Conservation (phyloP, 2,888 invertebrate species). For the Amphimallon solstitiale region DNA sequence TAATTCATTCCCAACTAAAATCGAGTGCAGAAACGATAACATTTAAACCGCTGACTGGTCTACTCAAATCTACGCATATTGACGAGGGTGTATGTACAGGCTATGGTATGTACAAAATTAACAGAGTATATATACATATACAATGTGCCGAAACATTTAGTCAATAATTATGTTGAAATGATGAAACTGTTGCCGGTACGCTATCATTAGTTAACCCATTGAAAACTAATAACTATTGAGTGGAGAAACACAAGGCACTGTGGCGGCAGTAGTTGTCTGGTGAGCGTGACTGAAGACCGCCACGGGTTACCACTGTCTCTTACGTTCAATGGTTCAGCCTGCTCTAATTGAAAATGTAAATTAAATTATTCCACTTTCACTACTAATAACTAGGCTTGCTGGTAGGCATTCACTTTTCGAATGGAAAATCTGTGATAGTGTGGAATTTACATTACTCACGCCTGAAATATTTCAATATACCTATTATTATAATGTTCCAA, state of each 20-base stretch:
- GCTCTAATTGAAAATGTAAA: constrained; percentile 29
- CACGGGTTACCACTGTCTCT: not conserved
- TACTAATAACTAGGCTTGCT: no score
- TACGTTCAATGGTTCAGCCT: constrained; percentile 4
- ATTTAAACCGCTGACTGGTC: no score
- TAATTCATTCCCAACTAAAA: no score
- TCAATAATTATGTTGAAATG: constrained; percentile 27
- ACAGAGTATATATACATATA: constrained; percentile 6
- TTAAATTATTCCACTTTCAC: not conserved
- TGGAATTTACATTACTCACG: no score
- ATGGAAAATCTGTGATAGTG: no score
- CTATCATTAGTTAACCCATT: constrained; percentile 13
- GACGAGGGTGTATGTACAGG: constrained; percentile 23
- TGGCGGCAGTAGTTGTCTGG: not conserved
- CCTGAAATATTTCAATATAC: no score
- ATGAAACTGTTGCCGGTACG: constrained; percentile 20
- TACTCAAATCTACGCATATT: constrained; percentile 6
- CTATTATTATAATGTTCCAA: no score
- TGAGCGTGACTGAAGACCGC: constrained; percentile 1
- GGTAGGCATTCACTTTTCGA: no score
- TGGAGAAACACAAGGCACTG: not conserved
- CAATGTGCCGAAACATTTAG: constrained; percentile 12
- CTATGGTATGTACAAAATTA: constrained; percentile 3
- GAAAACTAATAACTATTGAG: constrained; percentile 27
- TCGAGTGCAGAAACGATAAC: no score